Base-by-base conservation (phyloP, 92 coral and sea anemone species). In the Porites rus region DNA sequence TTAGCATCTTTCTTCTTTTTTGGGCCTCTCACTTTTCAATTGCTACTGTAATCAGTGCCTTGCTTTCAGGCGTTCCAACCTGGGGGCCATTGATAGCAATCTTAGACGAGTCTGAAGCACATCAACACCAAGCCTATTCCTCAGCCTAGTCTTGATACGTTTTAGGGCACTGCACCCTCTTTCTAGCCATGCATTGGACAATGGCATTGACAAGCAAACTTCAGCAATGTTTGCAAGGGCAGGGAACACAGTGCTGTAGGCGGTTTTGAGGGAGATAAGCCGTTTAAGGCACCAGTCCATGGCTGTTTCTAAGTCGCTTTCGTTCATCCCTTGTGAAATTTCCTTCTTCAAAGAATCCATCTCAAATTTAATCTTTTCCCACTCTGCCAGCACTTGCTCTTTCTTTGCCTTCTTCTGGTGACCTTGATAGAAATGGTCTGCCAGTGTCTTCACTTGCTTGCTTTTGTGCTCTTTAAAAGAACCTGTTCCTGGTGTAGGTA, bases 41-140 rank as follows among this genome's bases (percentile, higher is more conserved):
- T 6, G 80, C 88, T 6, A 79, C 80, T 69, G 88, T 84, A 31
- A 84, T 50, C 18, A 74, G 88, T 22, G 80, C 17, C 54, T 84
- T 72, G 22, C 80, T 74, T 70, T 84, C 81, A 38, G 81, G 51
- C 1, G 81, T 84, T 70, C 80, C 88, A 63, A 84, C 28, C 80
- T 74, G n/a, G 7, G 88, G 88, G 9, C 73, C 88, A 73, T 84
- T 74, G 62, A 84, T 84, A 10, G 88, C 8, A 9, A 72, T 83
- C 71, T 70, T 67, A 84, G 62, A 59, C 74, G 88, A 53, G 88
- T 25, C 74, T 84, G 88, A 84, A 84, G 88, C 88, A 65, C 72
- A 70, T 61, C 74, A 73, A 84, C 77, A 73, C 61, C 18, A 13
- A 84, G 81, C 28, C 80, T 24, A 78, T 69, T 83, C 17, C 19